These are phyloP conservation scores for Platynereis dumerilii DNA, from an alignment of 2,888 invertebrate genomes.

Conservation along the genomic window DNA sequence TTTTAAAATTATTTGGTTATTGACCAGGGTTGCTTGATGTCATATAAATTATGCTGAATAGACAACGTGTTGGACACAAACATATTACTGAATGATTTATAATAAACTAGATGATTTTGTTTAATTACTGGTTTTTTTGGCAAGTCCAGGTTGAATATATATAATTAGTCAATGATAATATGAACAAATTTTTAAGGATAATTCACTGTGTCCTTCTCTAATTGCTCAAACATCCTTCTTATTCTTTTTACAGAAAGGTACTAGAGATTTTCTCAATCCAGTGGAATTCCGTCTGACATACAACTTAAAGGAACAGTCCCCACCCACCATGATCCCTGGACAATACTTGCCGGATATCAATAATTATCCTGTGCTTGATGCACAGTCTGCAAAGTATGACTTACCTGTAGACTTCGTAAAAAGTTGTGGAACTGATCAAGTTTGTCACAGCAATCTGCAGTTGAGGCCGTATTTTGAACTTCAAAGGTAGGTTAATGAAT, in stretches of 20 bases:
- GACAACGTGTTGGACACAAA: no score
- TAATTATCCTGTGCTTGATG: conserved; percentile 86
- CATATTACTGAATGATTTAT: no score
- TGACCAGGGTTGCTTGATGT: no score
- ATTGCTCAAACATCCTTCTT: no score
- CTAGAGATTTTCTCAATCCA: conserved; percentile 64
- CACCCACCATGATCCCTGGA: conserved; percentile 39
- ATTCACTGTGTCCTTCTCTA: no score
- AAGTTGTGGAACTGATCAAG: conserved; percentile 86
- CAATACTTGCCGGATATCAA: conserved; percentile 73
- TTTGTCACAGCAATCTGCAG: conserved; percentile 83
- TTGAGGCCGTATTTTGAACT: conserved; percentile 58
- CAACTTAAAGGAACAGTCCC: conserved; percentile 68
- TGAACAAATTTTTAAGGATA: no score
- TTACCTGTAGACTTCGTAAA: conserved; percentile 73
- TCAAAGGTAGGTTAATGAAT: not conserved
- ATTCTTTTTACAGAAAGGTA: conserved; percentile 47
- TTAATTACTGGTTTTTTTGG: no score
- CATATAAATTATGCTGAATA: no score
- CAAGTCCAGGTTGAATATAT: no score
- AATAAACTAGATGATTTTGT: no score
- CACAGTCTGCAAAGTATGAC: conserved; percentile 79
- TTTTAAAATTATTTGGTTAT: no score
- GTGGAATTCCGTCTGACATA: conserved; percentile 80
- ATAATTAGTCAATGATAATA: no score